phyloP scores from a whole-genome alignment of 2,113 vertebrate species.

The Pseudorectes ferrugineus region DNA sequence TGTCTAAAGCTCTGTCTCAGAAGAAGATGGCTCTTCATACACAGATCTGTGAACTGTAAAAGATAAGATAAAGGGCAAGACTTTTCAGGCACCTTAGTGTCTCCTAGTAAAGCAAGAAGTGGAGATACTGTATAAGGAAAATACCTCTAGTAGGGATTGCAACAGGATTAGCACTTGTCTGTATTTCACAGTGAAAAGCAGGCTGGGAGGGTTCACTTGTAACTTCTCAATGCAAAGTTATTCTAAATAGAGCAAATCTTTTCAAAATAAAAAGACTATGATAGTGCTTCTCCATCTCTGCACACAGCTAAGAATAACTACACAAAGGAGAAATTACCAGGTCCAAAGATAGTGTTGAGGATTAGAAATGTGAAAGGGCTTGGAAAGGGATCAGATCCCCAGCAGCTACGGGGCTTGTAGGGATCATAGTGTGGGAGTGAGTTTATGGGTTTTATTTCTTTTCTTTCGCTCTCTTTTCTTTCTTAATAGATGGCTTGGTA shows the following conservation, averaged over 20 bases:
- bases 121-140: background rate
- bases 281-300: background rate
- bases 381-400: background rate
- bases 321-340: background rate
- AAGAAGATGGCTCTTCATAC: background rate
- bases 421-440: background rate
- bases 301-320: background rate
- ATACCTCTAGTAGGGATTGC: background rate
- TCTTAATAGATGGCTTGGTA: background rate
- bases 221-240: background rate
- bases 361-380: background rate
- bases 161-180: background rate
- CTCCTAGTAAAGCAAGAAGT: background rate
- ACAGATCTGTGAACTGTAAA: background rate
- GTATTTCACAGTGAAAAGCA: background rate
- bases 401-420: background rate
- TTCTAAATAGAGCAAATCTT: background rate
- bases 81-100: background rate
- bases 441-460: background rate
- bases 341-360: background rate
- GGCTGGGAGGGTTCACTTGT: accelerated
- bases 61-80: background rate
- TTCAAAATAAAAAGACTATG: background rate
- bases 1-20: background rate
- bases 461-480: background rate